Evolutionary conservation across 2,797 vertebrate genomes (phyloP).

Genomic region (Xiphophorus birchmanni): DNA sequence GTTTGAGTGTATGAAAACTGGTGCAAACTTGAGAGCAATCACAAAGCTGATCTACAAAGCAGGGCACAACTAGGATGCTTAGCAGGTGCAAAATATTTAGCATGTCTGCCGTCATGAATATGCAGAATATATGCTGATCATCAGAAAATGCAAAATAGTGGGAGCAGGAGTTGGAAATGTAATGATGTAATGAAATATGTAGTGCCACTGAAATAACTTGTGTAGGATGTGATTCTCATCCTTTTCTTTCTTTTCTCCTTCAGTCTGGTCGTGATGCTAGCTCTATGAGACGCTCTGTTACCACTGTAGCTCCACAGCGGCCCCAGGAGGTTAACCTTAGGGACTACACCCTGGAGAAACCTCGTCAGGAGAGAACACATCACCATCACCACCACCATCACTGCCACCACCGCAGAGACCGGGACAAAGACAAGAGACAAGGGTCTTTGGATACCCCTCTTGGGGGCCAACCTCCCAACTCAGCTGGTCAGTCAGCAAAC

Average conservation of each 20-base stretch:
- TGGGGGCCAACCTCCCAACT: conserved; percentile 71
- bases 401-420: conserved; percentile 87
- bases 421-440: conserved; percentile 90
- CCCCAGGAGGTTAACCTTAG: conserved; percentile 83
- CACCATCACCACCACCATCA: conserved; percentile 89
- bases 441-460: conserved; percentile 87
- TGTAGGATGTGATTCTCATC: background rate
- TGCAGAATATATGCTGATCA: background rate
- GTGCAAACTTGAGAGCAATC: background rate
- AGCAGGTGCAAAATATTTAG: background rate
- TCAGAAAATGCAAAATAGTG: background rate
- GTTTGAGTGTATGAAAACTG: background rate
- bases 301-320: conserved; percentile 86
- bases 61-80: background rate
- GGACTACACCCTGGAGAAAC: conserved; percentile 82
- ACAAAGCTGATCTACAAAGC: too few relatives aligned
- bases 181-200: background rate
- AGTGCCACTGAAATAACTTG: background rate
- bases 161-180: background rate
- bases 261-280: conserved; percentile 88
- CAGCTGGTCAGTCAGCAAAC: conserved; percentile 76
- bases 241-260: conserved; percentile 8
- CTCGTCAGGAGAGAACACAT: conserved; percentile 80
- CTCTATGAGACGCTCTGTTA: conserved; percentile 91
- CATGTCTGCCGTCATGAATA: background rate